A percentile compares a stretch with the other conserved stretches of the same genome.
Evolutionary conservation across 2,113 vertebrate species (phyloP).

Genomic region (Oreochromis tanganicae): DNA sequence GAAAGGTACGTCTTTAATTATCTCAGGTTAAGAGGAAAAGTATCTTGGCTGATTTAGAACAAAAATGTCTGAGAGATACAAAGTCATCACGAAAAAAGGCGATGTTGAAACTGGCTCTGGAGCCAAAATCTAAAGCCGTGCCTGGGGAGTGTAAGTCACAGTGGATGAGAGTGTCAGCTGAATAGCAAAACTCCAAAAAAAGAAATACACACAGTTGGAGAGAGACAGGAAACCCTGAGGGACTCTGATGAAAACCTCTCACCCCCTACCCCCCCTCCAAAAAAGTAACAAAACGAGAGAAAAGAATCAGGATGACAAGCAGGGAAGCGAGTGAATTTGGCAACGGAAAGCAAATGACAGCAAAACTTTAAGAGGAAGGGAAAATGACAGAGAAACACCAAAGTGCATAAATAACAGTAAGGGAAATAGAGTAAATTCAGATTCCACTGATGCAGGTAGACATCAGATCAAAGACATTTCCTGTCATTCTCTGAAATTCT

Average conservation of each 20-base stretch:
- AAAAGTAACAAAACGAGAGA: constrained; percentile 2
- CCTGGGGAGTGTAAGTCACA: background rate
- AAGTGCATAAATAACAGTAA: constrained; percentile 26
- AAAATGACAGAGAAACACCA: constrained; percentile 13
- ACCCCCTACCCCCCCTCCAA: background rate
- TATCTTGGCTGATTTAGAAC: background rate
- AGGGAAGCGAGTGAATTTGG: background rate
- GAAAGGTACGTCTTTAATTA: background rate
- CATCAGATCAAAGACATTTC: background rate
- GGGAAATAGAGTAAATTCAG: background rate
- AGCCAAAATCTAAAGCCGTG: background rate
- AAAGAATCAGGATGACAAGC: constrained; percentile 12
- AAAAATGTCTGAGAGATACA: background rate
- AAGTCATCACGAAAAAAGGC: background rate
- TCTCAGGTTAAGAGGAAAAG: background rate
- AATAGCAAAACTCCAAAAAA: constrained; percentile 1
- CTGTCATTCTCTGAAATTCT: background rate
- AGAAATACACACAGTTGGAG: background rate
- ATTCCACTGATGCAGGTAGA: background rate
- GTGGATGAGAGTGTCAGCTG: constrained; percentile 10
- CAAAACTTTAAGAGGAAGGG: background rate
- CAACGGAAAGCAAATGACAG: constrained; percentile 18
- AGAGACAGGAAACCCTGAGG: constrained; percentile 37
- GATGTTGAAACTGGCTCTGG: background rate
- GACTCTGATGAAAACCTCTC: constrained; percentile 28